phyloP scores from a whole-genome alignment of 1,140 invertebrate genomes.

The Heliconius hewitsoni region DNA sequence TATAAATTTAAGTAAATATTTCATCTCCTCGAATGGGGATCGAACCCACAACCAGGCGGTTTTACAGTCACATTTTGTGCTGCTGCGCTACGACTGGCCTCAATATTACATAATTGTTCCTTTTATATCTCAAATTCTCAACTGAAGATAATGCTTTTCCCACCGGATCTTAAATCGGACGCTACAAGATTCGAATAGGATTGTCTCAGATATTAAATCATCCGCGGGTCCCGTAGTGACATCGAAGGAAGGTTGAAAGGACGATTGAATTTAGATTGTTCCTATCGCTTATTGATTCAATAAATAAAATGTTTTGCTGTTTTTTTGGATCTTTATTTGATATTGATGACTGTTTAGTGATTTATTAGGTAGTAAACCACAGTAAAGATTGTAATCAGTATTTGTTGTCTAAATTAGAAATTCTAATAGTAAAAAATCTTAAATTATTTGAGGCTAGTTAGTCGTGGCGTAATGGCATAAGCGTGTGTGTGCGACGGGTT shows the following conservation, averaged over 20 bases:
- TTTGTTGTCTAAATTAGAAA: too few species aligned
- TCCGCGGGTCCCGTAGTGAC: conserved; percentile 30
- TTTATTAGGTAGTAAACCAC: too few species aligned
- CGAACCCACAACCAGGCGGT: too few species aligned
- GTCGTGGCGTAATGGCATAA: too few species aligned
- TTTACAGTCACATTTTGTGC: too few species aligned
- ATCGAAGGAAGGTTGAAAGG: conserved; percentile 42
- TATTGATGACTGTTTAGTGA: neutral
- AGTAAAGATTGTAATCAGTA: too few species aligned
- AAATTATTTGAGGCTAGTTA: too few species aligned
- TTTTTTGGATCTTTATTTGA: neutral
- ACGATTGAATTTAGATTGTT: conserved; percentile 4
- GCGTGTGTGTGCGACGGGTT: too few species aligned
- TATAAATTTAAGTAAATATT: too few species aligned
- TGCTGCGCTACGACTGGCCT: too few species aligned
- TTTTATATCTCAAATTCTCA: neutral
- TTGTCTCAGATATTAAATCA: conserved; percentile 65
- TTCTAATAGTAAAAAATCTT: too few species aligned
- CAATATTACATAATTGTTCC: neutral
- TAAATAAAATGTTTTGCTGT: neutral
- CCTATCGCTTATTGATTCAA: neutral
- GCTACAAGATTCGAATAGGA: conserved; percentile 67
- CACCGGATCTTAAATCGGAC: conserved; percentile 60
- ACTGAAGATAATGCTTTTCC: conserved; percentile 46
- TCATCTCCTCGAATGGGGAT: too few species aligned